Conservation (phyloP, 2,797 vertebrate genomes). For the Sebastes cheni region DNA sequence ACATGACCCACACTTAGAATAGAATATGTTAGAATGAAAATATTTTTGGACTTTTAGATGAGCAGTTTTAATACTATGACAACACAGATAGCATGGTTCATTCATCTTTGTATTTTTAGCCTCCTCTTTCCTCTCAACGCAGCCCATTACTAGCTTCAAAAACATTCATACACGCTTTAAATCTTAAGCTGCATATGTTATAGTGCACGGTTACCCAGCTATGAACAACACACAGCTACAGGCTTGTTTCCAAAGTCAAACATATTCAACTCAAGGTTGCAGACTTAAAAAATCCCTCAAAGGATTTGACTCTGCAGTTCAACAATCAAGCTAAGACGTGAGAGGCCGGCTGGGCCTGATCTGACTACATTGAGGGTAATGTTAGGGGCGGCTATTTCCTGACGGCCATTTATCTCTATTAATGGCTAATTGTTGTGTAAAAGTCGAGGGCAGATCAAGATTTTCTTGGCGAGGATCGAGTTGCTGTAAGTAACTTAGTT, state of each 20-base stretch:
- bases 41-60: background rate
- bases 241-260: constrained; percentile 36
- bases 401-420: constrained; percentile 55
- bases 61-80: background rate
- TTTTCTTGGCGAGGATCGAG: constrained; percentile 8
- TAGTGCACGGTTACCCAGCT: background rate
- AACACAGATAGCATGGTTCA: background rate
- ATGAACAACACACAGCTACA: background rate
- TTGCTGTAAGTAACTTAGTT: background rate
- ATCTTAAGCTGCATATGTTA: background rate
- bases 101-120: background rate
- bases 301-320: constrained; percentile 32
- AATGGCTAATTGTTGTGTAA: constrained; percentile 57
- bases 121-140: background rate
- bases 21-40: background rate
- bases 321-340: constrained; percentile 18
- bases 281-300: constrained; percentile 23
- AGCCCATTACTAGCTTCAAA: background rate
- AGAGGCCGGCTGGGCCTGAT: constrained; percentile 18
- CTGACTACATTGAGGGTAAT: constrained; percentile 49
- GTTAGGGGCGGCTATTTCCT: constrained; percentile 31
- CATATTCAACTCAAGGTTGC: constrained; percentile 11
- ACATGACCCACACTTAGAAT: background rate
- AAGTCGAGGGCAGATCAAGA: constrained; percentile 16
- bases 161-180: background rate